A percentile compares a stretch with the other conserved stretches of the same genome.
Evolutionary conservation across 2,113 vertebrate species (phyloP).

Genomic region (Ailuropoda melanoleuca): DNA sequence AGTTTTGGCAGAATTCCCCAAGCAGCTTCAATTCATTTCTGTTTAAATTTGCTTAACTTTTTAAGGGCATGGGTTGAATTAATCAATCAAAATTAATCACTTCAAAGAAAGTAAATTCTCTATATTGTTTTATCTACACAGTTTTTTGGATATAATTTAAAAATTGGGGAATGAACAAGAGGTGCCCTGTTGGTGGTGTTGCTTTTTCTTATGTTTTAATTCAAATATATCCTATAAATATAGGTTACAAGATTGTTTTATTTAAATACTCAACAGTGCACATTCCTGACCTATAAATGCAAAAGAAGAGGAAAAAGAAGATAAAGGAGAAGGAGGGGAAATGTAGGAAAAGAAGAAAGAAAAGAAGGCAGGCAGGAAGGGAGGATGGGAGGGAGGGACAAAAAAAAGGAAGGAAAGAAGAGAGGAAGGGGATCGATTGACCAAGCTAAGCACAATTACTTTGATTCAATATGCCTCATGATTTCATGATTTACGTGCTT

Average conservation of each 20-base stretch:
- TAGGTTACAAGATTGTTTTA: neutral
- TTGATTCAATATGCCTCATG: neutral
- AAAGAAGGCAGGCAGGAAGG: neutral
- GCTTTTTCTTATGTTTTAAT: neutral
- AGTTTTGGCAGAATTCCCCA: neutral
- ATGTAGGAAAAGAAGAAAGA: neutral
- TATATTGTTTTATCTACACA: neutral
- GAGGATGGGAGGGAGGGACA: rapidly evolving
- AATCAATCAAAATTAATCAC: neutral
- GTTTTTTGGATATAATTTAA: neutral
- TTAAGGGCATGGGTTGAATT: neutral
- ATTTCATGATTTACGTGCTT: neutral
- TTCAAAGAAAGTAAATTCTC: neutral
- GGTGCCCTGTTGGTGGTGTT: neutral
- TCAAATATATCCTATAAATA: neutral
- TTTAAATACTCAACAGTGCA: neutral
- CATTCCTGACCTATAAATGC: neutral
- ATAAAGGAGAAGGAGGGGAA: neutral
- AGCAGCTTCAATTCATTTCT: neutral
- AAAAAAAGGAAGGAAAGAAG: neutral
- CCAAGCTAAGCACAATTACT: neutral
- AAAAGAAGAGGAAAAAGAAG: neutral
- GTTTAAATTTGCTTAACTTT: neutral
- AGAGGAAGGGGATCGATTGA: neutral
- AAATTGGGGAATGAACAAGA: neutral